Evolutionary conservation across 2,113 vertebrate species (phyloP).

Genomic region (Stomatorhinus ivindoensis): DNA sequence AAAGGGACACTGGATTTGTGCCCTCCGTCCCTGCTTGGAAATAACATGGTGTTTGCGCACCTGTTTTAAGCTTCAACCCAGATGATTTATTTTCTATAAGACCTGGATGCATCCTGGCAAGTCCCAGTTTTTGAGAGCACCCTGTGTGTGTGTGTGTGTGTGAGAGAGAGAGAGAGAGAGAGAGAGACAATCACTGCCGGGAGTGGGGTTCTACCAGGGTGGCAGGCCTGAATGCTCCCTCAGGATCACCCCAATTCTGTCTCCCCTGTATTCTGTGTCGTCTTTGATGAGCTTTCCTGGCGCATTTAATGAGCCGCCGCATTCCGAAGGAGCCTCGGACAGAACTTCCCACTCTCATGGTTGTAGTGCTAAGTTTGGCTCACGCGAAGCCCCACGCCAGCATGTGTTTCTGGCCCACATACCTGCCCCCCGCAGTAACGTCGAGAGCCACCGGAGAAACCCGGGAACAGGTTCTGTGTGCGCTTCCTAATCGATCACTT

Average conservation of each 20-base stretch:
- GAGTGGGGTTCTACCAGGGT: not conserved
- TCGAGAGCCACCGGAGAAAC: not conserved
- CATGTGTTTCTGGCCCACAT: not conserved
- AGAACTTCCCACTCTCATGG: not conserved
- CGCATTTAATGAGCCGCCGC: not conserved
- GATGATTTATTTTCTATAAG: not conserved
- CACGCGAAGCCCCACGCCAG: not conserved
- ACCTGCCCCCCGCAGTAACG: not conserved
- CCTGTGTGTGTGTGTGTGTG: not conserved
- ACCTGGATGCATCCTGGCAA: not conserved
- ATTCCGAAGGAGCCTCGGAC: not conserved
- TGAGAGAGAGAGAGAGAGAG: too few species aligned
- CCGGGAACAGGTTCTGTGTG: not conserved
- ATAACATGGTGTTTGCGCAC: not conserved
- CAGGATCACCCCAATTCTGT: not conserved
- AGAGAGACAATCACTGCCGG: not conserved
- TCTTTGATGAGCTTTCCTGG: not conserved
- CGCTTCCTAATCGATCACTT: not conserved
- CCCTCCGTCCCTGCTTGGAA: not conserved
- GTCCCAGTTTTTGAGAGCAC: not conserved
- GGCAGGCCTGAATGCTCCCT: not conserved
- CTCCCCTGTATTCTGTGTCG: too few species aligned
- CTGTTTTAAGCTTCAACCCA: not conserved
- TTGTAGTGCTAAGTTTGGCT: not conserved
- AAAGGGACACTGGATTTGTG: not conserved